Evolutionary conservation across 2,888 invertebrate species (phyloP), one percentile per base, ranked within the genome.

Genomic region (Pinctada fucata): DNA sequence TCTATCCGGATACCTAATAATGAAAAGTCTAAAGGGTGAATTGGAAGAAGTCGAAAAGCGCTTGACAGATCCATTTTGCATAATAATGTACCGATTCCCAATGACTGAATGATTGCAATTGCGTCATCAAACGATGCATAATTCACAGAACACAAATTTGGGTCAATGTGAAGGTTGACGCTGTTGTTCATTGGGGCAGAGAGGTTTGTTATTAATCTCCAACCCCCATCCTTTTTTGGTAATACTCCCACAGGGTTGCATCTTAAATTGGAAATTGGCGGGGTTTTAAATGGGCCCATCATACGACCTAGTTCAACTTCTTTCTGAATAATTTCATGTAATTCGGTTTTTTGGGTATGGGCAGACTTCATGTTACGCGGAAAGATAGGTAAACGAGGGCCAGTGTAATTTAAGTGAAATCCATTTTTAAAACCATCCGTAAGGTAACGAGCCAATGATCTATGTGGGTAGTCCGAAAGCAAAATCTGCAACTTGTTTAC

Each of bases 151-250:
- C 49, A 64, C 47, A 64, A 47, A 13, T 63, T 64, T 6, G 65
- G 10, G 49, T 63, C 65, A 64, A 73, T 73, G 48, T 47, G 52
- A 49, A 64, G 48, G 65, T 73, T 73, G 48, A 72, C 45, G 58
- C 58, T 72, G 31, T 72, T 16, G 45, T 50, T n/a, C 45, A 45
- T 4, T 64, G 72, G 65, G 31, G 13, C 16, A 3, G 72, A 73
- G 13, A 73, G 48, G 48, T 73, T 31, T 8, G 64, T 64, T 3
- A 73, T 73, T 64, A 64, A 48, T 64, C 49, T 45, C 47, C 64
- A 73, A n/a, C 64, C 72, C 3, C 64, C 64, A 47, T 63, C 1
- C 2, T 52, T 64, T 48, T 73, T 48, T n/a, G 72, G 65, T 6
- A 73, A 5, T 6, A 73, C 31, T 10, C 64, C 72, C 2, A 64